Evolutionary conservation across 2,888 invertebrate genomes (phyloP), one percentile per base, ranked within the genome.

Genomic region (Dryobota labecula): DNA sequence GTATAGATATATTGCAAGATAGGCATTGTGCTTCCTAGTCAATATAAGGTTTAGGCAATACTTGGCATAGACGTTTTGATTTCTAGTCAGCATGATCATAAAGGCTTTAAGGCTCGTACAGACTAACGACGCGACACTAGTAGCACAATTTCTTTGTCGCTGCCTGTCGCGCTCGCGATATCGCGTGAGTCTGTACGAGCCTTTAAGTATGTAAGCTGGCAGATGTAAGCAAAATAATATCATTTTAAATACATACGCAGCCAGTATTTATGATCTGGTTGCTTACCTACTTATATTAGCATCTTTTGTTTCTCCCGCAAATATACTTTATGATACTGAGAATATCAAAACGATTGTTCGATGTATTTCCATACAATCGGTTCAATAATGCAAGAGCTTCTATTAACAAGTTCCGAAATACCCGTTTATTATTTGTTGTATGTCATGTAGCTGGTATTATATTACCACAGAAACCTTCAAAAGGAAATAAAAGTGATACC

Each of bases 381-480:
- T 82, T 83, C 87, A 87, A 86, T 87, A 87, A 85, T 85, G 82
- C 86, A 85, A 82, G 66, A 76, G 82, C 62, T 85, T 82, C 82
- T 78, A 85, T 79, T 87, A 86, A 76, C 79, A 80, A 85, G 83
- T 76, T 70, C 71, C 71, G 78, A 76, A 80, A 80, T 85, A 85
- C 74, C 64, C 77, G 72, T 77, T 77, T 86, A 77, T 84, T 84
- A 68, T 74, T 67, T 74, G 73, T 74, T 76, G 67, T 83, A 62
- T 80, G 76, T 80, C 81, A 84, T 83, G 76, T 80, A 49, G 41
- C 43, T 53, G 60, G 72, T 64, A 51, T 51, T 51, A 63, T 62
- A 74, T 51, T 63, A 70, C 54, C 38, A 82, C 72, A 82, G 60
- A 41, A 78, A 60, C n/a, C 83, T 71, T 47, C 4, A 41, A 18